Evolutionary conservation across 2,797 vertebrate species (phyloP).

Genomic region (Helicolenus hilgendorfi): DNA sequence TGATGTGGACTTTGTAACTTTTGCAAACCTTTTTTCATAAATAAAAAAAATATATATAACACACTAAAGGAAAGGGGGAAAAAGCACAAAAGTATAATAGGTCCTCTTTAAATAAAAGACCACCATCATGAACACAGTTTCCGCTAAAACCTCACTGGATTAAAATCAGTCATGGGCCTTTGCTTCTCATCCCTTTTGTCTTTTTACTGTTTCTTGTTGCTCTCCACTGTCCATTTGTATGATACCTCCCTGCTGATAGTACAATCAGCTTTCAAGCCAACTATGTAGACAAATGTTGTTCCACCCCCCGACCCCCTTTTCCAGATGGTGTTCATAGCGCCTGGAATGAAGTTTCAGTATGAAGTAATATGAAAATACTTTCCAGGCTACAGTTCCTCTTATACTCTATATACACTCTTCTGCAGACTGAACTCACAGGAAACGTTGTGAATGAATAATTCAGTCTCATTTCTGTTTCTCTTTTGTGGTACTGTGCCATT

Average conservation of each 20-base stretch:
- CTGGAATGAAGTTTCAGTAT: neutral
- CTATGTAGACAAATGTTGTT: too few relatives aligned
- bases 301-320: neutral
- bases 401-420: neutral
- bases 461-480: neutral
- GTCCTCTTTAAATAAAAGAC: too few relatives aligned
- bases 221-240: neutral
- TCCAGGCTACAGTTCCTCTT: neutral
- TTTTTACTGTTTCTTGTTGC: neutral
- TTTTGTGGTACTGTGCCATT: rapidly evolving
- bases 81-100: too few relatives aligned
- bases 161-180: neutral
- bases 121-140: neutral
- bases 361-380: neutral
- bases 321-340: neutral
- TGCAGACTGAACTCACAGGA: neutral
- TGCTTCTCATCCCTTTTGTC: neutral
- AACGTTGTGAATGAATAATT: neutral
- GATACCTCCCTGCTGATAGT: neutral
- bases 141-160: neutral
- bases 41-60: too few relatives aligned
- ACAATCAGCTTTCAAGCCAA: neutral
- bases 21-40: too few relatives aligned
- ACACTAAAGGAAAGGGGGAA: too few relatives aligned
- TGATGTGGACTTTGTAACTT: too few relatives aligned